Evolutionary conservation across 2,888 invertebrate genomes (phyloP), one percentile per base, ranked within the genome.

Genomic region (Drosophila subsilvestris): DNA sequence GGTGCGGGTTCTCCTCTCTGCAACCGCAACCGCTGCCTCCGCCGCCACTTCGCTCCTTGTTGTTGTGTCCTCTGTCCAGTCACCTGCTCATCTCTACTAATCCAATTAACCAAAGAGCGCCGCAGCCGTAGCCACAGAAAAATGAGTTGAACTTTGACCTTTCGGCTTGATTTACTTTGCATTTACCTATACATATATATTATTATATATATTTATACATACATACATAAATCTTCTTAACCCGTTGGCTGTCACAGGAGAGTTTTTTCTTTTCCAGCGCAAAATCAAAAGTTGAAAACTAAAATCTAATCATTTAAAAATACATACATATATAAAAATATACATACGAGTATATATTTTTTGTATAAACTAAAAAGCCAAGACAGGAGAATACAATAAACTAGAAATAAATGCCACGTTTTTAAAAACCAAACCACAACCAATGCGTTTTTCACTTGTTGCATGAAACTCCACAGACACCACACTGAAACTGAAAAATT

Each of bases 41-140:
- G 37, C 14, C 37, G 37, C 37, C 14, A 14, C 37, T 37, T n/a
- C 37, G 37, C 37, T 37, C 37, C 37, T n/a, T 37, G n/a, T 37
- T 37, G 37, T 37, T 37, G 37, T 37, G 37, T 37, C 37, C 18
- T n/a, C 20, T 43, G 32, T 49, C 25, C 55, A 53, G 18, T 9
- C 43, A 29, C 50, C 44, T 51, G 37, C n/a, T 22, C 32, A 67
- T 61, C 73, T 63, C 56, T 73, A 86, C 85, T 86, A 84, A 86
- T 74, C 78, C 59, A 76, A 86, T 81, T 84, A 86, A 86, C 85
- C 82, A 79, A 86, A 86, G 82, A 87, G 63, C 60, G 60, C n/a
- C 56, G 45, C 44, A 71, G 63, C 71, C 14, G 18, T 22, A 25
- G 25, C 54, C 8, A 18, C 50, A 47, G 32, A 25, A 49, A 48